These are phyloP conservation scores for Hypothenemus hampei DNA, from an alignment of 1,140 invertebrate species.

Conservation along the genomic window DNA sequence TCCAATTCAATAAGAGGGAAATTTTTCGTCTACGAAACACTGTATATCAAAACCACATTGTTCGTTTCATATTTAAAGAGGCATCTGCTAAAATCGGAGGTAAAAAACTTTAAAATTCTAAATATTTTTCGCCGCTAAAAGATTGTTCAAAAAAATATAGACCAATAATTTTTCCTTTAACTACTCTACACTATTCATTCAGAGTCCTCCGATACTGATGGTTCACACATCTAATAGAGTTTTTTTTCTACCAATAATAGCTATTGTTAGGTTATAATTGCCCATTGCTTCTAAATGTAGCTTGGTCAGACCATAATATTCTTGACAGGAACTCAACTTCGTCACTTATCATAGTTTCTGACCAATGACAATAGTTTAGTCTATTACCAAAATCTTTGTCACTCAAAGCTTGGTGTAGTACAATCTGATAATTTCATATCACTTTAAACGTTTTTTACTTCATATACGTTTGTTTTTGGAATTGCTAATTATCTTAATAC, in stretches of 20 bases:
- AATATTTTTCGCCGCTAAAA: slow-evolving; percentile 31
- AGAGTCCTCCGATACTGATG: slow-evolving; percentile 16
- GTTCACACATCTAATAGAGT: slow-evolving; percentile 33
- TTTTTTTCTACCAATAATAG: slow-evolving; percentile 31
- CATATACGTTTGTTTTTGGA: too few relatives aligned
- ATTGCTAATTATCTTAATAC: too few relatives aligned
- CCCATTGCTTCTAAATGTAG: slow-evolving; percentile 34
- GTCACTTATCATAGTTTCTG: background rate
- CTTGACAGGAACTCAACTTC: background rate
- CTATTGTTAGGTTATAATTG: slow-evolving; percentile 36
- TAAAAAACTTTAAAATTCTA: slow-evolving; percentile 30
- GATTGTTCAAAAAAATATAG: slow-evolving; percentile 33
- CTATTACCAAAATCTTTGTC: background rate
- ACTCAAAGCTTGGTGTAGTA: background rate
- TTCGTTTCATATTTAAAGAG: background rate
- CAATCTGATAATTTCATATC: too few relatives aligned
- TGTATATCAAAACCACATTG: background rate
- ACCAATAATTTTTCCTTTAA: slow-evolving; percentile 39
- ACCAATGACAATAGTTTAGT: background rate
- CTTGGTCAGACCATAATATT: slow-evolving; percentile 23
- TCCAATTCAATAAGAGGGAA: too few relatives aligned
- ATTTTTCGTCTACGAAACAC: background rate
- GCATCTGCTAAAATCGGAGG: background rate
- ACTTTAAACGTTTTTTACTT: too few relatives aligned
- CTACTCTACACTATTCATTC: slow-evolving; percentile 2